Percentiles rank a stretch among this genome's conserved stretches.
Conservation (phyloP, 2,113 vertebrate genomes). For the Anas platyrhynchos region DNA sequence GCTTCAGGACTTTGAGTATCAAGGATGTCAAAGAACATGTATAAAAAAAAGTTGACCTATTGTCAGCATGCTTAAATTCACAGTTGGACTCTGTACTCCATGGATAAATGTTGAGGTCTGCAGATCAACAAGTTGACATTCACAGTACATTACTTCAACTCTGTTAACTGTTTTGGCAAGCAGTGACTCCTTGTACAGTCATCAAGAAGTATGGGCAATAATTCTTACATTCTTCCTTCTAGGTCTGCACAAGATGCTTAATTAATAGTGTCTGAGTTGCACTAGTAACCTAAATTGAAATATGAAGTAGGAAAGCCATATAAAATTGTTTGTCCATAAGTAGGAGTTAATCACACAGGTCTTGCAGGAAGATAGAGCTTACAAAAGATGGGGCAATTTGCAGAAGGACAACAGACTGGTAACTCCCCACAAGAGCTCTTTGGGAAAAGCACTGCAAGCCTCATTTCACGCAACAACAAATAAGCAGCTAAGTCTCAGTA, state of each 20-base stretch:
- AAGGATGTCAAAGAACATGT: neutral
- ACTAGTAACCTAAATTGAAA: neutral
- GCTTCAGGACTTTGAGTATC: neutral
- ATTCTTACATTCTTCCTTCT: neutral
- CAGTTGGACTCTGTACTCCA: neutral
- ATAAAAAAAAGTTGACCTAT: neutral
- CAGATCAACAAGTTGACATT: neutral
- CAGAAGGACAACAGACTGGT: neutral
- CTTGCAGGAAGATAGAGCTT: neutral
- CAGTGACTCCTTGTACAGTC: neutral
- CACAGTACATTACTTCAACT: neutral
- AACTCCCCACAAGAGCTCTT: neutral
- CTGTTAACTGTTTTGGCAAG: neutral
- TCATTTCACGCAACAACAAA: neutral
- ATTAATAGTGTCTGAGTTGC: neutral
- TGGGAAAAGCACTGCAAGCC: neutral
- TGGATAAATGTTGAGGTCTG: neutral
- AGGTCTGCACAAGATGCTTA: neutral
- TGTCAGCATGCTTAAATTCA: neutral
- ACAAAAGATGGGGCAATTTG: neutral
- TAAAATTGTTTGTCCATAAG: neutral
- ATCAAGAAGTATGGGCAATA: neutral
- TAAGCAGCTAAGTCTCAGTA: neutral
- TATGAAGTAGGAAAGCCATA: neutral
- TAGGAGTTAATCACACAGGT: neutral